These are phyloP conservation scores for Amphipoea lucens DNA, from an alignment of 2,888 invertebrate species.

Conservation along the genomic window DNA sequence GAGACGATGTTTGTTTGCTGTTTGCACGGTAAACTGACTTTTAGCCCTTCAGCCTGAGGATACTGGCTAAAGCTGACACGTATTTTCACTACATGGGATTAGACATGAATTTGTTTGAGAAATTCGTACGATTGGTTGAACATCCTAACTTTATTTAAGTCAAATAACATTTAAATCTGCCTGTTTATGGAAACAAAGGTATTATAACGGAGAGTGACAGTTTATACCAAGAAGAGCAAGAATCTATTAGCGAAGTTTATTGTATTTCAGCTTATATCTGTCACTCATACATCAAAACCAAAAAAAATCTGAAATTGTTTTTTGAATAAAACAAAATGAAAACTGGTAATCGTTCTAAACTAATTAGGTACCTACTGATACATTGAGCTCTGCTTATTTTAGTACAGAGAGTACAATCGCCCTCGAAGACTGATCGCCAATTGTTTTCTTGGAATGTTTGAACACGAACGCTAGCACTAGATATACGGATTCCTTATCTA, in stretches of 20 bases:
- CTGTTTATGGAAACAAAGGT: slow-evolving; percentile 36
- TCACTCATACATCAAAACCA: background rate
- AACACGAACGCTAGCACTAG: slow-evolving; percentile 10
- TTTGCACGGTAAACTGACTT: slow-evolving; percentile 61
- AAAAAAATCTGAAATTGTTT: rapidly evolving
- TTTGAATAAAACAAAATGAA: background rate
- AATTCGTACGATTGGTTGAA: slow-evolving; percentile 44
- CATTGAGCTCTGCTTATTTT: background rate
- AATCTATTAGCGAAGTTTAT: slow-evolving; percentile 7
- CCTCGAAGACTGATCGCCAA: background rate
- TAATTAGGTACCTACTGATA: background rate
- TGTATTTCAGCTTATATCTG: background rate
- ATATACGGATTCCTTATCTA: slow-evolving; percentile 34
- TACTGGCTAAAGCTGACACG: slow-evolving; percentile 44
- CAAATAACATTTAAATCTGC: slow-evolving; percentile 27
- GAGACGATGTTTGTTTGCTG: slow-evolving; percentile 60
- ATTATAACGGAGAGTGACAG: slow-evolving; percentile 34
- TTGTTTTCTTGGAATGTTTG: slow-evolving; percentile 31
- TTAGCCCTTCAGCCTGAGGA: slow-evolving; percentile 39
- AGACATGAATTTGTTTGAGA: slow-evolving; percentile 36
- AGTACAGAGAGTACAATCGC: background rate
- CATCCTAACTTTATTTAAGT: slow-evolving; percentile 39
- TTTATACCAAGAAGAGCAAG: slow-evolving; percentile 6
- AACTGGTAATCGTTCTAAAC: background rate
- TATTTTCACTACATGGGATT: slow-evolving; percentile 63